Base-by-base conservation (phyloP, 2,113 vertebrate genomes). In the Silurus meridionalis region DNA sequence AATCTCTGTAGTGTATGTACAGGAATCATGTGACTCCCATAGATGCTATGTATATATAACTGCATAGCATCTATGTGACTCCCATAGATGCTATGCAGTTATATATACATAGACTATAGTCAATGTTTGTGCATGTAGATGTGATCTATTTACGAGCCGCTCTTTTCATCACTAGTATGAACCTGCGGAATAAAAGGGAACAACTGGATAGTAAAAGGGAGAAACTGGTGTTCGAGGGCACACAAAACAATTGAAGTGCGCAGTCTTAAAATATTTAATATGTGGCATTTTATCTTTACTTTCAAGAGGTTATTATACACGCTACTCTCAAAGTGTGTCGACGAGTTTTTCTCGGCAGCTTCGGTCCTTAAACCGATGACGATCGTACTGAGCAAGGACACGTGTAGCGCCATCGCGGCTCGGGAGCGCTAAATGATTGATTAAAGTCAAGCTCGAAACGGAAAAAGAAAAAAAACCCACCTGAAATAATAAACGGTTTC, bases 381-480 rank as follows among this genome's bases (percentile, higher is more conserved):
- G 50, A 14, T 19, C 17, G 5, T 48, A n/a, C 10, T 13, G 25
- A 57, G 53, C 15, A 2, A 25, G 83, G 83, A 66, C 50, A 21
- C 37, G 61, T 79, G 50, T 58, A 67, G 84, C 17, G 52, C 75
- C 63, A 80, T 67, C 19, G 2, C 48, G 53, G 21, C 37, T 23
- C 63, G 71, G 63, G 79, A 87, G 9, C 86, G 85, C 83, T 80
- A 15, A 19, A 17, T 46, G 85, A 60, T 37, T 78, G 77, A 81
- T 28, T 80, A 52, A 66, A 83, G 77, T 66, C 80, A 50, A 15
- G 67, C 52, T 64, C 15, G 48, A 88, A 37, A 37, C 37, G 71
- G 48, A 25, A 66, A 64, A 64, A 64, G n/a, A 6, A 67, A 25
- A 14, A 77, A 57, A 55, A 83, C 69, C 25, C 52, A 84, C 75